Evolutionary conservation across 2,113 vertebrate genomes (phyloP).

Genomic region (Sakesphorus luctuosus): DNA sequence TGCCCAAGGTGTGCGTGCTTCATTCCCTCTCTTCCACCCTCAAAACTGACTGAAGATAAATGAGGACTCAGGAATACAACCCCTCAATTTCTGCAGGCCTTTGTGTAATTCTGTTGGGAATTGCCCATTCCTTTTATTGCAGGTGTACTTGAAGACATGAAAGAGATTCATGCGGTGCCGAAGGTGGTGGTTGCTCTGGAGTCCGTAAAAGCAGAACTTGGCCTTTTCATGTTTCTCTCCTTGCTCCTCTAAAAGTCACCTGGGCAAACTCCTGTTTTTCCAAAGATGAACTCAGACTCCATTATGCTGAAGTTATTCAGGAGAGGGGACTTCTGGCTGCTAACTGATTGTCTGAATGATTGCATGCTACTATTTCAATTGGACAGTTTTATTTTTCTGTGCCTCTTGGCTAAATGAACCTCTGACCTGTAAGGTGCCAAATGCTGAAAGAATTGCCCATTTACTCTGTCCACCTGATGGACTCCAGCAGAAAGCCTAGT

Average conservation of each 20-base stretch:
- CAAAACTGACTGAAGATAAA: not conserved
- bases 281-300: not conserved
- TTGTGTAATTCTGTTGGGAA: not conserved
- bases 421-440: not conserved
- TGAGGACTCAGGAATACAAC: not conserved
- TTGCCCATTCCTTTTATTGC: not conserved
- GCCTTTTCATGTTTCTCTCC: not conserved
- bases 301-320: not conserved
- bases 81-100: not conserved
- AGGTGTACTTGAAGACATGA: not conserved
- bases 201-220: not conserved
- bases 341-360: not conserved
- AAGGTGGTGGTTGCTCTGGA: not conserved
- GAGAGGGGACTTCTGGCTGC: not conserved
- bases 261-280: not conserved
- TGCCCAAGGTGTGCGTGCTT: not conserved
- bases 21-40: not conserved
- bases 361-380: not conserved
- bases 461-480: not conserved
- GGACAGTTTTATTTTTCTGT: conserved; percentile 5
- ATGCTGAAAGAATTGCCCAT: not conserved
- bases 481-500: not conserved
- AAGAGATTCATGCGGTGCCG: not conserved
- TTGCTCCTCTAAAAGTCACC: not conserved
- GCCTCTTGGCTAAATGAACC: not conserved